Percentiles rank a stretch among this genome's conserved stretches.
phyloP scores from a whole-genome alignment of 2,113 vertebrate species.

The Zingel zingel region DNA sequence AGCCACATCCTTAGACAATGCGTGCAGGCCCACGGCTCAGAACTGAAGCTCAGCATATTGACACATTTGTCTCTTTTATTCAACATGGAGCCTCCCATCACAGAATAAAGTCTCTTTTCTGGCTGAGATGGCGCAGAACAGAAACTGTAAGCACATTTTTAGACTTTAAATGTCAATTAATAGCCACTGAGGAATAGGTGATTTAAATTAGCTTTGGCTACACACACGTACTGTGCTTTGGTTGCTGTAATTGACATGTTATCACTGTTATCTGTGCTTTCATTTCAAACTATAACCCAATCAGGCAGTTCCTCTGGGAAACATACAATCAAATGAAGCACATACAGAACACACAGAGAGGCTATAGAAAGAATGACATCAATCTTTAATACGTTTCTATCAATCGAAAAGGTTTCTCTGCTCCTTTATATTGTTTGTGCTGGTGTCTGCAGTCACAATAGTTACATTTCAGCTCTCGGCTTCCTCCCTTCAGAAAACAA shows the following conservation, averaged over 20 bases:
- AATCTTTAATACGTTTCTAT: constrained; percentile 42
- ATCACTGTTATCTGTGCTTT: constrained; percentile 41
- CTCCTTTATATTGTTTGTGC: constrained; percentile 21
- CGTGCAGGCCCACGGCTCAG: constrained; percentile 36
- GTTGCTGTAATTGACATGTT: constrained; percentile 36
- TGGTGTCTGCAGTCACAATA: constrained; percentile 36
- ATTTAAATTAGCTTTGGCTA: constrained; percentile 31
- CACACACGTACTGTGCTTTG: neutral
- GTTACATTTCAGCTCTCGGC: constrained; percentile 38
- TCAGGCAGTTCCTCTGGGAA: constrained; percentile 44
- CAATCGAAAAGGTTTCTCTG: constrained; percentile 30
- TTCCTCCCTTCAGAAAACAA: constrained; percentile 6
- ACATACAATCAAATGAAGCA: constrained; percentile 38
- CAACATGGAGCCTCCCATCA: constrained; percentile 1
- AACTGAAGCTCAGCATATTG: constrained; percentile 32
- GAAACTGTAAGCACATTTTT: constrained; percentile 34
- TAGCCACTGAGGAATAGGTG: constrained; percentile 11
- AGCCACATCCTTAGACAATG: constrained; percentile 59
- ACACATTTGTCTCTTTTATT: constrained; percentile 59
- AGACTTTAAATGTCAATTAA: constrained; percentile 53
- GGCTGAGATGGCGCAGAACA: constrained; percentile 27
- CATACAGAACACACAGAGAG: neutral
- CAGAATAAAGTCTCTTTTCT: constrained; percentile 4
- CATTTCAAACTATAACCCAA: constrained; percentile 44
- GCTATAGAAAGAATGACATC: neutral